Base-by-base conservation (phyloP, 2,113 vertebrate genomes). In the Gymnorhina tibicen region DNA sequence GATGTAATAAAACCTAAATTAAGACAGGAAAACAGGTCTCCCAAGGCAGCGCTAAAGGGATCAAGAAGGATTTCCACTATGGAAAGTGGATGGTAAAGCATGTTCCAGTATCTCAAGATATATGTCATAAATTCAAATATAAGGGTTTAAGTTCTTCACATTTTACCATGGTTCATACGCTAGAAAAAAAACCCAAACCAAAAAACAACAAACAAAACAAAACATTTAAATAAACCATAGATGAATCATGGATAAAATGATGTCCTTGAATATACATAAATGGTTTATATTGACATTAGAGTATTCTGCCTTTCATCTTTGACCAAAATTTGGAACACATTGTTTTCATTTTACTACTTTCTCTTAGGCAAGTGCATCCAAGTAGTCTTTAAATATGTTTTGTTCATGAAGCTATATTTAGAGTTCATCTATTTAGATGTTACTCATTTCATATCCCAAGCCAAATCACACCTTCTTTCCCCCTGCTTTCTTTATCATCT, bases 331-430 rank as follows among this genome's bases (percentile, higher is more conserved):
- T 62, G 19, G 16, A 35, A 72, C 16, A 81, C 3, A 16, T 49
- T n/a, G 26, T 27, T 86, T 86, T 49, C 4, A 86, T 63, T 85
- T 86, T 56, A 26, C n/a, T 73, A 23, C 10, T 91, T 89, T 74
- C 32, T 42, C 27, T 85, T 91, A 85, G 22, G 58, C 47, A 88
- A 94, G 46, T 84, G 28, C 46, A 69, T 74, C 37, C 39, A 89
- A 91, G 67, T 58, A 41, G 46, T 59, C 44, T 72, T 96, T 85
- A 93, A 78, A 83, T 58, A 89, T 59, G 63, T 88, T 64, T 83
- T 59, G 18, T 28, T 77, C 79, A 87, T 91, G 86, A 89, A 95
- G 16, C 5, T 56, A 18, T 74, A 69, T 86, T 53, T 75, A 83
- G 69, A 89, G 68, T 77, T 92, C 41, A 37, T 23, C 23, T 82